These are phyloP conservation scores for Onychomys torridus DNA, from an alignment of 2,797 vertebrate genomes.

Conservation along the genomic window DNA sequence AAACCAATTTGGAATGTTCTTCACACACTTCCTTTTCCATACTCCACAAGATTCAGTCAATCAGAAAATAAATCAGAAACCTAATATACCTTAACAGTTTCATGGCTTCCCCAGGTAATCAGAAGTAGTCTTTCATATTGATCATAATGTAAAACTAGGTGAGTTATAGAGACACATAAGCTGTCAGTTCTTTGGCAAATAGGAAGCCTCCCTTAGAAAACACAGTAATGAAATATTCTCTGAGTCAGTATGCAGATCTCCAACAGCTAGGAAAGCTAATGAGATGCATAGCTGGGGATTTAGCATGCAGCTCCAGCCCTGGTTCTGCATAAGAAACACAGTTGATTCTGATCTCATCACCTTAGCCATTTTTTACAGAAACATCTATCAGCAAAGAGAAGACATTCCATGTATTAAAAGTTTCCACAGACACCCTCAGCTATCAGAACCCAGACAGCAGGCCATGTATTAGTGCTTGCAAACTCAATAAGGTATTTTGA, in stretches of 20 bases:
- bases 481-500: slow-evolving; percentile 78
- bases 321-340: slow-evolving; percentile 67
- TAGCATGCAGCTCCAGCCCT: slow-evolving; percentile 70
- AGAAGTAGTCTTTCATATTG: slow-evolving; percentile 83
- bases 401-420: slow-evolving; percentile 78
- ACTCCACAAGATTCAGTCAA: slow-evolving; percentile 79
- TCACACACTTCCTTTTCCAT: slow-evolving; percentile 23
- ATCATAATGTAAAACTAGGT: slow-evolving; percentile 82
- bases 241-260: slow-evolving; percentile 78
- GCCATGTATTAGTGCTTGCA: slow-evolving; percentile 68
- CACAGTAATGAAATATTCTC: slow-evolving; percentile 77
- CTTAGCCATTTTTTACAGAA: slow-evolving; percentile 80
- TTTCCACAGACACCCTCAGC: slow-evolving; percentile 68
- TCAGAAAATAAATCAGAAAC: slow-evolving; percentile 84
- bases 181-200: slow-evolving; percentile 78
- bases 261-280: slow-evolving; percentile 78
- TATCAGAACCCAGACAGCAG: slow-evolving; percentile 77
- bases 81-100: slow-evolving; percentile 78
- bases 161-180: slow-evolving; percentile 75
- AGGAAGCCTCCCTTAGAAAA: slow-evolving; percentile 69
- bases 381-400: slow-evolving; percentile 79
- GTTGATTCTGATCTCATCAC: slow-evolving; percentile 80
- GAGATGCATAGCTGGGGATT: slow-evolving; percentile 79
- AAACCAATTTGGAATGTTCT: slow-evolving; percentile 52
- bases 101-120: slow-evolving; percentile 77